phyloP scores from a whole-genome alignment of 2,888 invertebrate species.

The Tinea semifulvella region DNA sequence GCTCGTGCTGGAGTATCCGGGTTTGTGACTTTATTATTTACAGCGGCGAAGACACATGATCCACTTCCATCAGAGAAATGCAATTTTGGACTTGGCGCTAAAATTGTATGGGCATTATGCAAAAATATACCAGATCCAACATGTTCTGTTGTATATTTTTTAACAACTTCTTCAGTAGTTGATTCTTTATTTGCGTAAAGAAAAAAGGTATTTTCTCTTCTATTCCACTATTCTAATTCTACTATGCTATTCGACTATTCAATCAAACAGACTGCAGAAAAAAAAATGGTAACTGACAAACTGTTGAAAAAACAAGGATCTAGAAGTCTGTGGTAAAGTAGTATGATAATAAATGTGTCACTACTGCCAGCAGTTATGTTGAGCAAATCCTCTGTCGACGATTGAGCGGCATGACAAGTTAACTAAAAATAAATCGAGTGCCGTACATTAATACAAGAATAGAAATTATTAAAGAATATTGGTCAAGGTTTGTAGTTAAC shows the following conservation, averaged over 20 bases:
- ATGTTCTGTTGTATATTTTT: conserved; percentile 17
- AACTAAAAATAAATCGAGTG: too few species aligned
- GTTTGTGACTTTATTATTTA: conserved; percentile 31
- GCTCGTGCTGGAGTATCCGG: conserved; percentile 27
- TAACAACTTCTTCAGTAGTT: conserved; percentile 20
- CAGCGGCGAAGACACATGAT: conserved; percentile 25
- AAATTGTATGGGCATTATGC: conserved; percentile 25
- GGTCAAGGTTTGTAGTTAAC: too few species aligned
- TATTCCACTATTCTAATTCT: too few species aligned
- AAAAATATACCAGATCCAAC: conserved; percentile 21
- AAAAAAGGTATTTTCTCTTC: conserved; percentile 18
- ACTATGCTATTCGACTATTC: too few species aligned
- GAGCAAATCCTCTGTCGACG: too few species aligned
- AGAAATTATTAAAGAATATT: too few species aligned
- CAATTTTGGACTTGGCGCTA: conserved; percentile 25
- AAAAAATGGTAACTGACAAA: conserved; percentile 18
- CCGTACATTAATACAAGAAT: too few species aligned
- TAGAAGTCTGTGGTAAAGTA: conserved; percentile 15
- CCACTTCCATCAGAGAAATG: conserved; percentile 23
- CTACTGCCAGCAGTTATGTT: conserved; percentile 15
- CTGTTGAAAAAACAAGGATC: conserved; percentile 17
- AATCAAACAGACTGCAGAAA: conserved; percentile 19
- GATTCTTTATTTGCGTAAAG: conserved; percentile 12
- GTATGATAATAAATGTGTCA: conserved; percentile 17
- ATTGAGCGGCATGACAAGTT: too few species aligned